A percentile compares a stretch with the other conserved stretches of the same genome.
phyloP scores from a whole-genome alignment of 2,888 invertebrate genomes.

The Thalpophila matura region DNA sequence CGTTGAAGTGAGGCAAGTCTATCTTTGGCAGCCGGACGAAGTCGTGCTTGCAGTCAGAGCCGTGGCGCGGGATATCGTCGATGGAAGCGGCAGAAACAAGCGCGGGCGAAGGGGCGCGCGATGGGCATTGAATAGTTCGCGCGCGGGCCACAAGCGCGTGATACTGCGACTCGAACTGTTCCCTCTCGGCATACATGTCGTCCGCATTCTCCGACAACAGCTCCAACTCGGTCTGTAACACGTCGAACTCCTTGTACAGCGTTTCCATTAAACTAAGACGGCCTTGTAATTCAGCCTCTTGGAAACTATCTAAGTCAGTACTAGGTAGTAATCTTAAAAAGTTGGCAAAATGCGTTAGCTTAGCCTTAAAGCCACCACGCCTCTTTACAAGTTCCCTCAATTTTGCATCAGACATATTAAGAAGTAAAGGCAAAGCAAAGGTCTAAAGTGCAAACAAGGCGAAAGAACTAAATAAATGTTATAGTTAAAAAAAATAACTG shows the following conservation, averaged over 20 bases:
- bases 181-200: neutral
- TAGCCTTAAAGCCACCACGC: constrained; percentile 2
- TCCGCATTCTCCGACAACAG: neutral
- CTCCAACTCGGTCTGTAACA: constrained; percentile 4
- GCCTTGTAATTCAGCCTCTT: neutral
- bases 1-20: neutral
- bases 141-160: neutral
- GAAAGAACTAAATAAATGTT: neutral
- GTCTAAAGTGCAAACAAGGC: neutral
- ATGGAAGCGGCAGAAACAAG: no score
- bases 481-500: neutral
- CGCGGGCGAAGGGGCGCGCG: no score
- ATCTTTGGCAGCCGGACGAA: neutral
- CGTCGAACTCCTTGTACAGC: neutral
- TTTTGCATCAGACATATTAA: constrained; percentile 1
- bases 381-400: neutral
- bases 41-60: no score
- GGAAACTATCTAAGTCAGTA: neutral
- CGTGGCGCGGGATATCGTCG: no score
- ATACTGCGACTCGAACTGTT: constrained; percentile 1
- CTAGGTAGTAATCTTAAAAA: neutral
- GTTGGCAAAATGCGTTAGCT: constrained; percentile 8
- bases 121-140: no score
- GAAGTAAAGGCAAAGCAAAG: neutral
- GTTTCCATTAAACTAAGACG: neutral